Evolutionary conservation across 1,140 invertebrate species (phyloP).

Genomic region (Atta cephalotes): DNA sequence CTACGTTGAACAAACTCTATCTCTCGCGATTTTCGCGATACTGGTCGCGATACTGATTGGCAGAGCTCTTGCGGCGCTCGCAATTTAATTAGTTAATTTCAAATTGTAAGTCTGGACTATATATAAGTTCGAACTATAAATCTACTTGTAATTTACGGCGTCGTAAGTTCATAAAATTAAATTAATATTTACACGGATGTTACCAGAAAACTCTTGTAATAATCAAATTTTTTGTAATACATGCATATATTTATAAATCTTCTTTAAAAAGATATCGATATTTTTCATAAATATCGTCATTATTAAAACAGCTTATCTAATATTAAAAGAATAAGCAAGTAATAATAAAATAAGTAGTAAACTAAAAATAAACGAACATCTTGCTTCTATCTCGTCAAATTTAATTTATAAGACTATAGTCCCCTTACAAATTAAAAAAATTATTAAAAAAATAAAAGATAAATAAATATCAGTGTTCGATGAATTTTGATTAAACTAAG

Average conservation of each 20-base stretch:
- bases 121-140: slow-evolving; percentile 43
- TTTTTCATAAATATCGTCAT: background rate
- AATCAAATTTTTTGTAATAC: background rate
- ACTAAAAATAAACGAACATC: background rate
- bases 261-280: background rate
- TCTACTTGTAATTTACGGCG: slow-evolving; percentile 53
- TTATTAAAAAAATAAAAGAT: background rate
- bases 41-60: slow-evolving; percentile 1
- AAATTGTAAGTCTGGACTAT: slow-evolving; percentile 40
- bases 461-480: background rate
- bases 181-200: slow-evolving; percentile 30
- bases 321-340: background rate
- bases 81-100: slow-evolving; percentile 66
- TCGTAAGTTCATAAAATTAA: slow-evolving; percentile 47
- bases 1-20: slow-evolving; percentile 56
- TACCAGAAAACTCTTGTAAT: background rate
- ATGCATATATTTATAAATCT: background rate
- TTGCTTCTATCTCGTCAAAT: background rate
- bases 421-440: background rate
- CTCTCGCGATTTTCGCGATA: slow-evolving; percentile 51
- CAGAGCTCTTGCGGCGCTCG: slow-evolving; percentile 33
- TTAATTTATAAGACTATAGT: background rate
- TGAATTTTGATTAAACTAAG: background rate
- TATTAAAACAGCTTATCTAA: background rate
- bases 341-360: too few species aligned